Base-by-base conservation (phyloP, 2,888 invertebrate genomes). In the Drosophila birchii region DNA sequence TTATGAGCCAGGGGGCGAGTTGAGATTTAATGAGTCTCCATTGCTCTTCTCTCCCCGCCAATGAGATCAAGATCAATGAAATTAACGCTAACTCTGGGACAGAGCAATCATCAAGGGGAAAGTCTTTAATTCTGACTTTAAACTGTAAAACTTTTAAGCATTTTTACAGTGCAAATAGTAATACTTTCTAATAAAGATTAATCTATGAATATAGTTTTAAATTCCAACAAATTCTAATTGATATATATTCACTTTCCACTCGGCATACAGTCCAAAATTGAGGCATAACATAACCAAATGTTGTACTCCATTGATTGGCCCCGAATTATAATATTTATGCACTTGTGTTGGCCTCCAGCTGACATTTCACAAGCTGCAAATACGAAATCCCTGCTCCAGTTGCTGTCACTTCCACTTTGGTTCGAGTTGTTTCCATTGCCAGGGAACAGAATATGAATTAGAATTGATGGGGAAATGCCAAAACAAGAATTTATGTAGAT, bases 1-100 rank as follows among this genome's bases (percentile, higher is more conserved):
- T 86, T 84, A 86, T 84, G 83, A 62, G 75, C 69, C 80, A 72
- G 72, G 23, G 34, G 72, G 63, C 36, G 38, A 54, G 38, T 16
- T 39, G 53, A 18, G 54, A 70, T 70, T 69, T 60, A 70, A 70
- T 70, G 70, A 70, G 70, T 66, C 47, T 29, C 41, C 36, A 16
- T 5, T 47, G n/a, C 18, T 26, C 14, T 8, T 9, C 26, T 38
- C 26, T 5, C 32, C 39, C 55, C 44, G 56, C 36, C 55, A 67
- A 51, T 39, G 23, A 34, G 47, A 61, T 56, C 29, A 56, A 38
- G 67, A 66, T 68, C 67, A 56, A 56, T 67, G 56, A 36, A 67
- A 66, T 67, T 41, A 67, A 56, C 34, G 41, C 20, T 11, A 41
- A 55, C 39, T 66, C 16, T 9, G 16, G 20, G 14, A 18, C 8